Evolutionary conservation across 2,888 invertebrate genomes (phyloP).

Genomic region (Acrobasis repandana): DNA sequence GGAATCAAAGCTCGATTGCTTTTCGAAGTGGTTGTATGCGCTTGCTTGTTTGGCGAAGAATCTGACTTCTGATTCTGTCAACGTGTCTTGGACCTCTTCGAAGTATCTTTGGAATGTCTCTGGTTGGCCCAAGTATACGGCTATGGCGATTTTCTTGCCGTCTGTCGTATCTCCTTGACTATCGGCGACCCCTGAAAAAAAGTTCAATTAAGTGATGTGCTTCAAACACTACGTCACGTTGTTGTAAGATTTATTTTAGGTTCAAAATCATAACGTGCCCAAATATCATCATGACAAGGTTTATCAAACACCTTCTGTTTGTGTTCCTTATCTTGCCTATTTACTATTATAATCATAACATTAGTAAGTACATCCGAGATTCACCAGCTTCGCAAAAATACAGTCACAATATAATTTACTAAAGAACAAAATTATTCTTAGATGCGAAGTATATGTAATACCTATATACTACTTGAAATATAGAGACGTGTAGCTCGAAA

Average conservation of each 20-base stretch:
- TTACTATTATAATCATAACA: too few relatives aligned
- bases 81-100: constrained; percentile 85
- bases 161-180: constrained; percentile 88
- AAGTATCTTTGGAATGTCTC: constrained; percentile 88
- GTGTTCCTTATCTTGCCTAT: too few relatives aligned
- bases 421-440: background rate
- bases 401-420: background rate
- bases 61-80: constrained; percentile 84
- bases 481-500: too few relatives aligned
- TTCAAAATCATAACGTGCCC: too few relatives aligned
- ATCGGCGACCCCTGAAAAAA: constrained; percentile 76
- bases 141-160: constrained; percentile 93
- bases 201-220: background rate
- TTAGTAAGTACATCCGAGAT: background rate
- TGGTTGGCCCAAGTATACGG: constrained; percentile 93
- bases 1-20: constrained; percentile 75
- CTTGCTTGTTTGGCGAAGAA: constrained; percentile 81
- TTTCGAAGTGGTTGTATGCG: constrained; percentile 74
- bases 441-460: background rate
- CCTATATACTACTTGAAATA: background rate
- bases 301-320: too few relatives aligned
- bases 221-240: too few relatives aligned
- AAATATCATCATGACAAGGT: too few relatives aligned
- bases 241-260: too few relatives aligned
- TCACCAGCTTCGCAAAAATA: background rate